These are phyloP conservation scores for Ptychadena robeensis DNA, from an alignment of 2,797 vertebrate species.

Conservation along the genomic window DNA sequence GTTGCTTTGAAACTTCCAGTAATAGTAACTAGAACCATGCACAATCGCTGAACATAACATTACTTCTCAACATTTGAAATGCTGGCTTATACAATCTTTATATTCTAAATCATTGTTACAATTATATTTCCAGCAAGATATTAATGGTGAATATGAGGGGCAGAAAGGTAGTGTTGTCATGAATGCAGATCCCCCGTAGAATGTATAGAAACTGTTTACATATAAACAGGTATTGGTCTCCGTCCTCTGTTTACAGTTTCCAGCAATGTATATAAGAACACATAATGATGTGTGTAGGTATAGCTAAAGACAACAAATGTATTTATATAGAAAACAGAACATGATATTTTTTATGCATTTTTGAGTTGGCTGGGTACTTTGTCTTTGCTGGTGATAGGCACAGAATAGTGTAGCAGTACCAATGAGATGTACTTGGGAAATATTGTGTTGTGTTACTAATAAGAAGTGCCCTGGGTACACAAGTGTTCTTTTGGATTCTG, in stretches of 20 bases:
- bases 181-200: background rate
- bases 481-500: no score
- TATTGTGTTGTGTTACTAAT: no score
- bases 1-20: no score
- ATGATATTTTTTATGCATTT: slow-evolving; percentile 4
- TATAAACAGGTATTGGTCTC: background rate
- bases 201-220: background rate
- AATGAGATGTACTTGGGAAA: no score
- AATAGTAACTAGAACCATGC: no score
- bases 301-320: background rate
- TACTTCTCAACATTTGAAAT: background rate
- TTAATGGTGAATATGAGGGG: background rate
- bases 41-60: background rate
- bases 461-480: no score
- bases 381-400: no score
- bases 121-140: background rate
- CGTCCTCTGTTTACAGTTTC: background rate
- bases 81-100: no score
- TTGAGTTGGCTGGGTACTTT: background rate
- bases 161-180: background rate
- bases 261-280: background rate
- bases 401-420: no score
- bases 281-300: background rate
- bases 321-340: background rate
- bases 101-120: no score